Conservation (phyloP, 2,113 vertebrate species). For the Pelmatolapia mariae region DNA sequence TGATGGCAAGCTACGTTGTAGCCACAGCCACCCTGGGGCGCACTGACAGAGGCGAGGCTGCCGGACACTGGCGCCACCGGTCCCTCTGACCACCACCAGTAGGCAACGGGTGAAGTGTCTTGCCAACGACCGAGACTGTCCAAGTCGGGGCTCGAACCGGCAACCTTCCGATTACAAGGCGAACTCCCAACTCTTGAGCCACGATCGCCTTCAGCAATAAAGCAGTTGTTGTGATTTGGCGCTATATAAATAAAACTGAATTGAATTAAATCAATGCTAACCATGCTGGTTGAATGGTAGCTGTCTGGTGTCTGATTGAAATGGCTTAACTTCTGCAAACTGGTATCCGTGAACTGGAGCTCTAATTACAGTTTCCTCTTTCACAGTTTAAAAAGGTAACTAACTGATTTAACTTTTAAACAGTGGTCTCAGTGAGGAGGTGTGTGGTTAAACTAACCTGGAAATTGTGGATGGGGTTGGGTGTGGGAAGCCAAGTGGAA, state of each 20-base stretch:
- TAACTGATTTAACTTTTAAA: neutral
- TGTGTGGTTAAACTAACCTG: slow-evolving; percentile 73
- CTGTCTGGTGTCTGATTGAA: neutral
- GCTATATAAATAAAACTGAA: neutral
- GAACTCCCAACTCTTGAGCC: no score
- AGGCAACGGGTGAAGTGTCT: no score
- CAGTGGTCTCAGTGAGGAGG: neutral
- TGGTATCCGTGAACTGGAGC: neutral
- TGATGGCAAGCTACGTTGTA: no score
- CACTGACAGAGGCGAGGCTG: no score
- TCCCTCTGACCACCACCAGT: no score
- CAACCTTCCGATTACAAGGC: no score
- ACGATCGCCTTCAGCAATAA: no score
- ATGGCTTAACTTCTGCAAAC: neutral
- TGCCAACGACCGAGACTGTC: no score
- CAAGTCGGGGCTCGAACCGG: no score
- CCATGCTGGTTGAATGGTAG: neutral
- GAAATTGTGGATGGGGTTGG: slow-evolving; percentile 92
- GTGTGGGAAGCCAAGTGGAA: slow-evolving; percentile 90
- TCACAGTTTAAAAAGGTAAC: neutral
- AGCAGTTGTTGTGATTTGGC: neutral
- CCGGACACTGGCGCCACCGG: no score
- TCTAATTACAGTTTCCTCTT: neutral
- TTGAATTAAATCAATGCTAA: neutral
- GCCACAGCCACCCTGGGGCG: no score